Percentiles rank a stretch among this genome's conserved stretches.
Conservation (phyloP, 2,113 vertebrate genomes). For the Tachycineta bicolor region DNA sequence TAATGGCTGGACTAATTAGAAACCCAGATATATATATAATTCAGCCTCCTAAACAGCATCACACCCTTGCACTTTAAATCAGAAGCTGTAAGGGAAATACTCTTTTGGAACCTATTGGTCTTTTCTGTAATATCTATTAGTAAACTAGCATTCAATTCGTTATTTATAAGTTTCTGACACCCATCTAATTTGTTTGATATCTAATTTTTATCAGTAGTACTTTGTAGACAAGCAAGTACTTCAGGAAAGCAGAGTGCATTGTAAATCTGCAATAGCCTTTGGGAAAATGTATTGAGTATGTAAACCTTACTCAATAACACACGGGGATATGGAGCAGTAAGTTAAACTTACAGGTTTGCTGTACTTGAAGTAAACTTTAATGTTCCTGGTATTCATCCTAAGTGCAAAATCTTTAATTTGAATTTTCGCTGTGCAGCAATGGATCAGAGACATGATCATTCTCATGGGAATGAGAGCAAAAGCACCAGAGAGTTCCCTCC, state of each 20-base stretch:
- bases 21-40: conserved; percentile 60
- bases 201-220: conserved; percentile 52
- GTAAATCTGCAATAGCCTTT: conserved; percentile 36
- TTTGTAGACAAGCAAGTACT: conserved; percentile 63
- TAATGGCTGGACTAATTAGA: conserved; percentile 68
- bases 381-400: background rate
- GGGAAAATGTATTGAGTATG: conserved; percentile 29
- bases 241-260: background rate
- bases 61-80: background rate
- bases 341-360: background rate
- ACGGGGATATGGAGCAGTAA: background rate
- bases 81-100: conserved; percentile 43
- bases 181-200: conserved; percentile 64
- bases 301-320: conserved; percentile 9
- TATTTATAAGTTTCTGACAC: conserved; percentile 67
- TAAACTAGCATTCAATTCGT: conserved; percentile 64
- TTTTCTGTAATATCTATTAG: conserved; percentile 69
- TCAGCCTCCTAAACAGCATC: conserved; percentile 52
- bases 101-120: conserved; percentile 45
- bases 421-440: background rate
- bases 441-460: background rate
- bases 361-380: background rate
- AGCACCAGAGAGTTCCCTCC: background rate
- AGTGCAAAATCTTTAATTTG: conserved; percentile 24
- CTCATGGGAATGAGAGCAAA: background rate